These are phyloP conservation scores for Neogale vison DNA, from an alignment of 2,113 vertebrate species.

Conservation along the genomic window DNA sequence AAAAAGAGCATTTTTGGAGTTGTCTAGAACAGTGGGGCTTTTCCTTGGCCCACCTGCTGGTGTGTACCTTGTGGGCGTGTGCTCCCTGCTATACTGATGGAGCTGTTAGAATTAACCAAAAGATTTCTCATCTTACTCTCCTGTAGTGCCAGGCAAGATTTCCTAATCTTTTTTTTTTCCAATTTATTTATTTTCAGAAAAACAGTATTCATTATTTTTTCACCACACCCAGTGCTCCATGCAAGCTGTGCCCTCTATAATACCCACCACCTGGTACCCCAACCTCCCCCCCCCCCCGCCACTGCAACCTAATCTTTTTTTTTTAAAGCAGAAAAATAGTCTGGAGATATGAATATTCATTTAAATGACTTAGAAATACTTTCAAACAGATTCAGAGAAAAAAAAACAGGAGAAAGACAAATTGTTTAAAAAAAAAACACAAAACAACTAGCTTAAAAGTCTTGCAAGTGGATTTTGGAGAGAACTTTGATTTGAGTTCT, in stretches of 20 bases:
- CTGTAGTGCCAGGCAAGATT: neutral
- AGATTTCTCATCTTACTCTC: neutral
- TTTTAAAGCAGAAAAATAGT: neutral
- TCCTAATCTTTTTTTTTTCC: neutral
- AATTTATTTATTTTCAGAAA: too few relatives aligned
- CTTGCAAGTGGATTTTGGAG: neutral
- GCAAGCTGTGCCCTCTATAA: too few relatives aligned
- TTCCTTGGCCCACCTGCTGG: neutral
- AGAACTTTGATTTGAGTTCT: neutral
- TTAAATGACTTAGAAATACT: conserved; percentile 39
- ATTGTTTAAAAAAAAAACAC: neutral
- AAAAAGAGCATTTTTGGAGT: neutral
- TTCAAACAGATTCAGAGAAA: conserved; percentile 6
- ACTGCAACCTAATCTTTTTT: too few relatives aligned
- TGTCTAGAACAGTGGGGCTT: neutral
- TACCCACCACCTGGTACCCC: too few relatives aligned
- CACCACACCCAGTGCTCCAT: too few relatives aligned
- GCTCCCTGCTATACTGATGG: accelerated
- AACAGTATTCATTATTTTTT: too few relatives aligned
- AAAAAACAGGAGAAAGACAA: neutral
- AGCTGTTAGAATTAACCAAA: neutral
- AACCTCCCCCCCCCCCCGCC: too few relatives aligned
- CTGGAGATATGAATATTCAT: neutral
- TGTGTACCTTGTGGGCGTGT: neutral
- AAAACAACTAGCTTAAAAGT: neutral